Evolutionary conservation across 2,797 vertebrate genomes (phyloP).

Genomic region (Mormyrops attenuatus): DNA sequence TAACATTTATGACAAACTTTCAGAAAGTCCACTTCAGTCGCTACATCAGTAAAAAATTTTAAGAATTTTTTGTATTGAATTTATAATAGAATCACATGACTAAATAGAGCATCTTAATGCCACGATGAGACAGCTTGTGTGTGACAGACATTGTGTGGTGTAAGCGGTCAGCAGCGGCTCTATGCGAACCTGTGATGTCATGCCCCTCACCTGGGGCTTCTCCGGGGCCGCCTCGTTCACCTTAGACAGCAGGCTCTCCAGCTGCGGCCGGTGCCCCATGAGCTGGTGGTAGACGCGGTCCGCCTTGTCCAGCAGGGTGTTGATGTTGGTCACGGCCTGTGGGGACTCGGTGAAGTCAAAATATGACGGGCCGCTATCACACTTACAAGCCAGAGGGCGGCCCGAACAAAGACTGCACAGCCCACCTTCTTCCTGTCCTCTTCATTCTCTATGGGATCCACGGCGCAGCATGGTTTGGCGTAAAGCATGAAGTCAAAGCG

Average conservation of each 20-base stretch:
- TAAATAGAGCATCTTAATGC: background rate
- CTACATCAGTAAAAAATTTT: background rate
- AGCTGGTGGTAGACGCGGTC: constrained; percentile 97
- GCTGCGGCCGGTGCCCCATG: constrained; percentile 93
- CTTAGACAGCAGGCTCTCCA: constrained; percentile 92
- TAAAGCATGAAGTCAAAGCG: constrained; percentile 98
- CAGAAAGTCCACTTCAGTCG: background rate
- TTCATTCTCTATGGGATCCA: constrained; percentile 97
- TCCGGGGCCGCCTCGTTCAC: constrained; percentile 97
- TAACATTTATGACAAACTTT: background rate
- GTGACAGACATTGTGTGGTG: background rate
- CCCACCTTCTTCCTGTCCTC: constrained; percentile 93
- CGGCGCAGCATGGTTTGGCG: constrained; percentile 93
- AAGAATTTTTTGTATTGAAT: background rate
- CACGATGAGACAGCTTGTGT: background rate
- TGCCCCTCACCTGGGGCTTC: constrained; percentile 81
- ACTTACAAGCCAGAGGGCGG: background rate
- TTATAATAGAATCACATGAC: background rate
- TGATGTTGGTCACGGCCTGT: constrained; percentile 98
- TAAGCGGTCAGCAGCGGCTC: background rate
- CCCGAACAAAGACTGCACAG: background rate
- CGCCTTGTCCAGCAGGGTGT: constrained; percentile 93
- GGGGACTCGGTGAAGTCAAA: background rate
- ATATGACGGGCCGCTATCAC: background rate
- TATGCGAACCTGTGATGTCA: background rate